Base-by-base conservation (phyloP, 2,797 vertebrate genomes). In the Poecilia gillii region DNA sequence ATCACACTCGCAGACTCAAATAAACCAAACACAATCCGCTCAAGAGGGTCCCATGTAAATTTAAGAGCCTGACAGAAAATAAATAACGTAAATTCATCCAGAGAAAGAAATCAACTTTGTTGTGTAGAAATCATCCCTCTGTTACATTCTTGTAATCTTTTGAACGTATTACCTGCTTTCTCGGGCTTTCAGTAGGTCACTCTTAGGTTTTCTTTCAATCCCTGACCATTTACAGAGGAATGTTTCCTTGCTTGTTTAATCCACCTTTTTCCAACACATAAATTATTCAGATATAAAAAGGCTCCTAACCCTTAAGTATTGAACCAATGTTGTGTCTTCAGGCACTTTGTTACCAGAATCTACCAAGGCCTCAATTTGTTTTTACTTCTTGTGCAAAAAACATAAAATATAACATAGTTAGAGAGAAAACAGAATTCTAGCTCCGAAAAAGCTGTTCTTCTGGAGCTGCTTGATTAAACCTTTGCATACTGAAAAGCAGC, bases 1-100 rank as follows among this genome's bases (percentile, higher is more conserved):
- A 14, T 78, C 75, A 81, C 59, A 46, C 74, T 25, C 49, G 28
- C 80, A 72, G 33, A 75, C 39, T 46, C 46, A 73, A 47, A 73
- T 45, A 77, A 76, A 76, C 62, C 82, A 83, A 41, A 62, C 78
- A 74, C 51, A 79, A 73, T 47, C 68, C 53, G 13, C 76, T 64
- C 25, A 25, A 46, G 45, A 2, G 28, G 53, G 41, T 66, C 23
- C 0, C 14, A 36, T 62, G 43, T 72, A 46, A 72, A 0, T 1
- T 8, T 51, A 74, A 73, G 14, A 43, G 55, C 43, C 25, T 39
- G 71, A 36, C 20, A 39, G 31, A 59, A 78, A 28, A 74, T 62
- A 25, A 39, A 62, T 49, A 6, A 55, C 9, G 14, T 41, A 28
- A 12, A 62, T 28, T 28, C 28, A 18, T 7, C 36, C 25, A 0